Evolutionary conservation across 2,113 vertebrate genomes (phyloP).

Genomic region (Syngnathus floridae): DNA sequence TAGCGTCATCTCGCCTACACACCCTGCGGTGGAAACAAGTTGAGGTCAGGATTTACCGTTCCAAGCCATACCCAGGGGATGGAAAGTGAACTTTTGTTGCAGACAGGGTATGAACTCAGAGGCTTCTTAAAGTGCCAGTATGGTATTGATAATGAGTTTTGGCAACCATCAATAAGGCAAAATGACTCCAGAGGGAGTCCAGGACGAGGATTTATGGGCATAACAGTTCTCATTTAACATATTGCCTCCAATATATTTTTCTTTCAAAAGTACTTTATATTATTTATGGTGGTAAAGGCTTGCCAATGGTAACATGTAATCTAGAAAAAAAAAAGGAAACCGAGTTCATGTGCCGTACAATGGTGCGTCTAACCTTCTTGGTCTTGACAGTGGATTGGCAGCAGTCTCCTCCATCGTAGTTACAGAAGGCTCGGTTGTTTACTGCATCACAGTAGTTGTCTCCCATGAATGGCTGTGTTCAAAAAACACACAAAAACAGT

Average conservation of each 20-base stretch:
- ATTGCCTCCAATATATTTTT: slow-evolving; percentile 16
- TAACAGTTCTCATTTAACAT: slow-evolving; percentile 12
- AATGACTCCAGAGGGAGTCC: slow-evolving; percentile 21
- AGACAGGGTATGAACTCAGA: slow-evolving; percentile 11
- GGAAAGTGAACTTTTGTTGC: slow-evolving; percentile 5
- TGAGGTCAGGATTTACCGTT: background rate
- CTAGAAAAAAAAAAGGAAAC: slow-evolving; percentile 1
- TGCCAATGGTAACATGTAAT: slow-evolving; percentile 5
- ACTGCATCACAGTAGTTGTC: slow-evolving; percentile 96
- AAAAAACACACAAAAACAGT: slow-evolving; percentile 6
- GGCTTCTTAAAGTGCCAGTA: slow-evolving; percentile 1
- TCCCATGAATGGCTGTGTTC: slow-evolving; percentile 84
- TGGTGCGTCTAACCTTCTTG: slow-evolving; percentile 80
- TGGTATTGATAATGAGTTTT: slow-evolving; percentile 10
- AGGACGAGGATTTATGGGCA: slow-evolving; percentile 29
- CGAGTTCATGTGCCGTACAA: slow-evolving; percentile 3
- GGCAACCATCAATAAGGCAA: slow-evolving; percentile 1
- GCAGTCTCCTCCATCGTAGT: slow-evolving; percentile 96
- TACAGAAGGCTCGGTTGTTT: slow-evolving; percentile 98
- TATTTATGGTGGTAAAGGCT: slow-evolving; percentile 13
- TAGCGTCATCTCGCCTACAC: background rate
- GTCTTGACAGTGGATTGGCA: slow-evolving; percentile 95
- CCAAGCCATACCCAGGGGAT: background rate
- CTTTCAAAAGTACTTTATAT: slow-evolving; percentile 6
- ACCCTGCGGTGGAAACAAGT: background rate